Base-by-base conservation (phyloP, 2,113 vertebrate genomes). In the Ceyx cyanopectus region DNA sequence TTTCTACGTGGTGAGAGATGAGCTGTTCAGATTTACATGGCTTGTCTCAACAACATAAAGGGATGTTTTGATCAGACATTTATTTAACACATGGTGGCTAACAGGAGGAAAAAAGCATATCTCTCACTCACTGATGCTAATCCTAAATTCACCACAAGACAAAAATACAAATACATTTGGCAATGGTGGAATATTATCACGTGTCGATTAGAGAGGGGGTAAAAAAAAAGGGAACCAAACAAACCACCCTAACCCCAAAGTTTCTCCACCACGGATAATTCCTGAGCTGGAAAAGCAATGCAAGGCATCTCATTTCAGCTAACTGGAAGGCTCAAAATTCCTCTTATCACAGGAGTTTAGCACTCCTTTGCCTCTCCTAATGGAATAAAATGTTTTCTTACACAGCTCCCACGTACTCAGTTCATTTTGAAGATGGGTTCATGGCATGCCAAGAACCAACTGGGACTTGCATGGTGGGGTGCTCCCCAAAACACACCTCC, bases 1-100 rank as follows among this genome's bases (percentile, higher is more conserved):
- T 88, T 78, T 78, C 72, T 68, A 68, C 65, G 41, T 12, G 65
- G 48, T 30, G 45, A 54, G 63, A 90, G 68, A 90, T 37, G 43
- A 92, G 89, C 89, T 92, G 65, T 32, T 95, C 82, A 27, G 13
- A 84, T 88, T 63, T 63, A 85, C 60, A 85, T 2, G 10, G 41
- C 92, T 93, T 91, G 65, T 87, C 87, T 46, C 26, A 30, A 73
- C 58, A 58, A 68, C 32, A 83, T 70, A 60, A 95, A 95, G 88
- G 80, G 65, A 73, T 77, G 56, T 56, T 68, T 78, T 74, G 63
- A 53, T 63, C 76, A 85, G 62, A 45, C 21, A 4, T 58, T 90
- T 41, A 68, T 76, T 74, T 56, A 54, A 83, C 94, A 92, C n/a
- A 17, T 87, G 90, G 82, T 26, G 50, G 62, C 62, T 83, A 65